Percentiles rank a stretch among this genome's conserved stretches.
These are phyloP conservation scores for Saimiri boliviensis DNA, from an alignment of 2,113 vertebrate species.

Conservation along the genomic window DNA sequence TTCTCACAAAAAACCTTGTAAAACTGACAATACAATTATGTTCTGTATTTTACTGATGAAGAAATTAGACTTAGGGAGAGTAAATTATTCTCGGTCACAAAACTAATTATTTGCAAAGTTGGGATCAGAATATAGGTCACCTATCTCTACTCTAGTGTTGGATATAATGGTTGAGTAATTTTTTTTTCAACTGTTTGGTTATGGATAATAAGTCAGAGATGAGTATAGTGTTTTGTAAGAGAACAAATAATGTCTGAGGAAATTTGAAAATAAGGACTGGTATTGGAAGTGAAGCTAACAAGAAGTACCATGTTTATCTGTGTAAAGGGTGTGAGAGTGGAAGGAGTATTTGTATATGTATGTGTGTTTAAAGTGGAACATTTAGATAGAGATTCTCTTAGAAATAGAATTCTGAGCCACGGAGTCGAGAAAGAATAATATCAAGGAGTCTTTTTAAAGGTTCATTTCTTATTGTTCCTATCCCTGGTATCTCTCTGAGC, in stretches of 20 bases:
- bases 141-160: background rate
- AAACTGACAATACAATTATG: background rate
- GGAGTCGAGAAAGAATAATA: background rate
- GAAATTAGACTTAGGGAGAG: constrained; percentile 40
- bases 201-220: constrained; percentile 34
- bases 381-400: background rate
- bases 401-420: background rate
- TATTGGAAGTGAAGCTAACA: background rate
- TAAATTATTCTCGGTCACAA: constrained; percentile 39
- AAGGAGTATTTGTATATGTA: background rate
- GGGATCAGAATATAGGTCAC: constrained; percentile 11
- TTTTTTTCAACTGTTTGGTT: constrained; percentile 15
- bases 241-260: constrained; percentile 20
- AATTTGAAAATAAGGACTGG: constrained; percentile 27
- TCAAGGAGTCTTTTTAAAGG: background rate
- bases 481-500: background rate
- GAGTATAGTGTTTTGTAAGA: constrained; percentile 1
- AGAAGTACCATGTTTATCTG: background rate
- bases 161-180: background rate
- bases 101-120: constrained; percentile 61
- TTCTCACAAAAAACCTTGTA: background rate
- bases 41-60: constrained; percentile 31
- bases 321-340: background rate
- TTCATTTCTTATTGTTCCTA: background rate
- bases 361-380: background rate